These are phyloP conservation scores for Drosophila tanythrix DNA, from an alignment of 2,888 invertebrate genomes.

Conservation along the genomic window DNA sequence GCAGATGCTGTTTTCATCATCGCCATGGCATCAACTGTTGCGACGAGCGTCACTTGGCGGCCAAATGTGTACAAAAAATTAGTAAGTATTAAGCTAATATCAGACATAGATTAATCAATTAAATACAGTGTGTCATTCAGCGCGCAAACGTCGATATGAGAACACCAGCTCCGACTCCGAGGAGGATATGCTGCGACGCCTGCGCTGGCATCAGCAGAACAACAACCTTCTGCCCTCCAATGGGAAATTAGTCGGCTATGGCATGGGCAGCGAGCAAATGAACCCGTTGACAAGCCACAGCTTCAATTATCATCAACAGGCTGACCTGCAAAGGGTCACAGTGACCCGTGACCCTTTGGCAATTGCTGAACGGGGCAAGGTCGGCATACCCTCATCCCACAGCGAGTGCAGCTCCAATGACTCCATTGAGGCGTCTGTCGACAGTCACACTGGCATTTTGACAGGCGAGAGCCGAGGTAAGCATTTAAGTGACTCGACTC, in stretches of 20 bases:
- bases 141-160: conserved; percentile 84
- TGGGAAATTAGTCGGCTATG: conserved; percentile 81
- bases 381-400: conserved; percentile 84
- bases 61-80: conserved; percentile 84
- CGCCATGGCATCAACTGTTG: conserved; percentile 88
- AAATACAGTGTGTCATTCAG: conserved; percentile 52
- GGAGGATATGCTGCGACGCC: conserved; percentile 88
- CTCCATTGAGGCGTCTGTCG: conserved; percentile 84
- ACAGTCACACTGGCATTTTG: conserved; percentile 84
- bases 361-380: conserved; percentile 85
- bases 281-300: conserved; percentile 82
- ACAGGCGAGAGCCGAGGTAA: conserved; percentile 84
- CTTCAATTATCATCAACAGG: conserved; percentile 82
- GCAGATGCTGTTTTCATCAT: conserved; percentile 89
- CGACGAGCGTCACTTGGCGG: conserved; percentile 85
- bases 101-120: background rate
- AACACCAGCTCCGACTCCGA: conserved; percentile 90
- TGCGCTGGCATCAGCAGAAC: conserved; percentile 86
- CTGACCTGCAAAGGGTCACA: conserved; percentile 84
- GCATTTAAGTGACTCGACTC: conserved; percentile 29
- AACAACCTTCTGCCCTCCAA: conserved; percentile 81
- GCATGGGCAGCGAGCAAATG: conserved; percentile 79
- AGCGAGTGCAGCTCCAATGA: conserved; percentile 85
- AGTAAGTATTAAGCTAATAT: conserved; percentile 74
- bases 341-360: conserved; percentile 84